Evolutionary conservation across 2,888 invertebrate genomes (phyloP).

Genomic region (Amiota communis): DNA sequence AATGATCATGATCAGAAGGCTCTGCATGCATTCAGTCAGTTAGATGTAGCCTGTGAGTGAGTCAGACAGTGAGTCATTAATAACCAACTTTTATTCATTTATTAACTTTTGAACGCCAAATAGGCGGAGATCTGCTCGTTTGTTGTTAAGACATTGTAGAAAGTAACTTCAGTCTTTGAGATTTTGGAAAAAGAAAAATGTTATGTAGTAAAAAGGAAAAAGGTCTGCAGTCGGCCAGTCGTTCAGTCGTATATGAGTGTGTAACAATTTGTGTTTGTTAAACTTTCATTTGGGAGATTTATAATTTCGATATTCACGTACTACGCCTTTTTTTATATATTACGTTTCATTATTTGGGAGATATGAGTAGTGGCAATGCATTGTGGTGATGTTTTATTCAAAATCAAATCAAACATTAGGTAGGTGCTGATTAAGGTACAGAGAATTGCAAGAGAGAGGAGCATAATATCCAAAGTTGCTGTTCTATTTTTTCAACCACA

Average conservation of each 20-base stretch:
- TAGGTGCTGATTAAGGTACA: not conserved
- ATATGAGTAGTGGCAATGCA: no score
- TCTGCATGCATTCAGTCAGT: no score
- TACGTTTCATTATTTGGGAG: no score
- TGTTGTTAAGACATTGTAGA: conserved; percentile 21
- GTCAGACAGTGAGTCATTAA: conserved; percentile 17
- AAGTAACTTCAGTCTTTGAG: conserved; percentile 31
- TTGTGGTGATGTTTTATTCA: no score
- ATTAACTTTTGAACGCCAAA: conserved; percentile 30
- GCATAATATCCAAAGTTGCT: not conserved
- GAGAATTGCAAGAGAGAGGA: not conserved
- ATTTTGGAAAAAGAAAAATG: not conserved
- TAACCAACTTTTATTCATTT: conserved; percentile 43
- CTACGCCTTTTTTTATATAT: no score
- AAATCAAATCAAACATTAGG: not conserved
- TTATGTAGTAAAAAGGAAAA: not conserved
- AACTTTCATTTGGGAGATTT: not conserved
- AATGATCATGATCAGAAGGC: not conserved
- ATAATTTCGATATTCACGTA: no score
- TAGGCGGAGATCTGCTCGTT: conserved; percentile 27
- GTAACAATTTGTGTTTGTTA: conserved; percentile 2
- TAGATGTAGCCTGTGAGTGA: no score
- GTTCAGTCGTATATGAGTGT: not conserved
- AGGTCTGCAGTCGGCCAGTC: not conserved
- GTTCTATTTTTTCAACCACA: no score